These are phyloP conservation scores for Epinephelus coioides DNA, from an alignment of 2,797 vertebrate genomes.

Conservation along the genomic window DNA sequence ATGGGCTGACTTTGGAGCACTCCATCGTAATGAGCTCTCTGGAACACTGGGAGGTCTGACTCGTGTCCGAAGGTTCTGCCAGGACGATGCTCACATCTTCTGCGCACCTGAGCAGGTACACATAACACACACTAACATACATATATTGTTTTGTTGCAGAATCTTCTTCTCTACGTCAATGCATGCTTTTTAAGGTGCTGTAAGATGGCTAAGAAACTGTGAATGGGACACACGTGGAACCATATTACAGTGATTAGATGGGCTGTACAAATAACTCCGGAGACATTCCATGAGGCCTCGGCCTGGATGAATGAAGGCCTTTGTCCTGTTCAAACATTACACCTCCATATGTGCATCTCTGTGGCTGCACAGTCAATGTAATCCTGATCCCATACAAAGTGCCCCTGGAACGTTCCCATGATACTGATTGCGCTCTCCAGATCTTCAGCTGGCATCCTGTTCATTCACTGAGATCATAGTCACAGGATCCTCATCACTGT, in stretches of 20 bases:
- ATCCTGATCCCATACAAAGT: conserved; percentile 38
- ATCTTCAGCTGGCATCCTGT: conserved; percentile 30
- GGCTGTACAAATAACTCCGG: conserved; percentile 60
- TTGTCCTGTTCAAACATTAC: conserved; percentile 71
- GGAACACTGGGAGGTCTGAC: conserved; percentile 92
- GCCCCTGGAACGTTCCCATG: conserved; percentile 39
- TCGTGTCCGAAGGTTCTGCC: conserved; percentile 92
- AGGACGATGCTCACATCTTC: conserved; percentile 96
- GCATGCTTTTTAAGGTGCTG: neutral
- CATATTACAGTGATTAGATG: conserved; percentile 61
- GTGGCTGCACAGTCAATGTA: conserved; percentile 43
- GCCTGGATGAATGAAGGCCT: conserved; percentile 71
- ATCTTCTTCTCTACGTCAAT: neutral
- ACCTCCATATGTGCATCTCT: conserved; percentile 60
- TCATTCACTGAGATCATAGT: conserved; percentile 26
- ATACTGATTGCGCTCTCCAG: conserved; percentile 36
- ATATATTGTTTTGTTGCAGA: neutral
- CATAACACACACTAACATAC: neutral
- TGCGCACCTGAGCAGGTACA: conserved; percentile 92
- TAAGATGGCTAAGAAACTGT: conserved; percentile 12
- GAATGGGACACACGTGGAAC: conserved; percentile 51
- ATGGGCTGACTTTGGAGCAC: conserved; percentile 93
- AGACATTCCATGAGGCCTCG: conserved; percentile 76
- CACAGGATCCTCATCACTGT: conserved; percentile 36
- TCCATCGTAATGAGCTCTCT: conserved; percentile 94